phyloP scores from a whole-genome alignment of 2,113 vertebrate species.

The Thryonomys swinderianus region DNA sequence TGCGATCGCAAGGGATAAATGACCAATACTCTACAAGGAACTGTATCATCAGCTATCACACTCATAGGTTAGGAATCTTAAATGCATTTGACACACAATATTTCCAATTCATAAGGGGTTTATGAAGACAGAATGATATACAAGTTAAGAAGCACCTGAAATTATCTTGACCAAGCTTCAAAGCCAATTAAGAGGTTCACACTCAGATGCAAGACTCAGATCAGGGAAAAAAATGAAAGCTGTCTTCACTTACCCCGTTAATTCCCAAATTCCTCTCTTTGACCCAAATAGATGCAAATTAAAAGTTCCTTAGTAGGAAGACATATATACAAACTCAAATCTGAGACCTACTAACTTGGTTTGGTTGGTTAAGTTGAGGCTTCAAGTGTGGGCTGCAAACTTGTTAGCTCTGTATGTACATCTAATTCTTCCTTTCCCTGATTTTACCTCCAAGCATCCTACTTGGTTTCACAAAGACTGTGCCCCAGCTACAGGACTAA shows the following conservation, averaged over 20 bases:
- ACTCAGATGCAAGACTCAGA: constrained; percentile 13
- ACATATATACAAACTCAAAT: neutral
- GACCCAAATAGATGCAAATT: neutral
- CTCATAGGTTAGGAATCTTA: neutral
- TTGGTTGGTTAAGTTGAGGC: neutral
- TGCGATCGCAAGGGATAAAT: neutral
- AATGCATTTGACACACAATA: neutral
- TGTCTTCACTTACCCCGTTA: neutral
- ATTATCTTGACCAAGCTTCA: constrained; percentile 50
- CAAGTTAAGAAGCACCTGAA: neutral
- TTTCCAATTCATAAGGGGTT: neutral
- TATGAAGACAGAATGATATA: neutral
- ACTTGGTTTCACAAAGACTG: neutral
- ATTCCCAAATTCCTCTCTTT: neutral
- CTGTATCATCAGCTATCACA: neutral
- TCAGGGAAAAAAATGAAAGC: neutral
- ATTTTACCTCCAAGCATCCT: neutral
- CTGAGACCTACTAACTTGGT: neutral
- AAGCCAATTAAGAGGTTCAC: constrained; percentile 30
- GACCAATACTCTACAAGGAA: too few species aligned
- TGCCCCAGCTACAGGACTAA: neutral
- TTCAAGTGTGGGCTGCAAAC: neutral
- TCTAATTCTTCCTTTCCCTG: neutral
- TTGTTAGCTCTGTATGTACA: neutral
- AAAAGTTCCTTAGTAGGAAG: neutral